Conservation (phyloP, 2,797 vertebrate genomes). For the Scolopax bukidnonensis region DNA sequence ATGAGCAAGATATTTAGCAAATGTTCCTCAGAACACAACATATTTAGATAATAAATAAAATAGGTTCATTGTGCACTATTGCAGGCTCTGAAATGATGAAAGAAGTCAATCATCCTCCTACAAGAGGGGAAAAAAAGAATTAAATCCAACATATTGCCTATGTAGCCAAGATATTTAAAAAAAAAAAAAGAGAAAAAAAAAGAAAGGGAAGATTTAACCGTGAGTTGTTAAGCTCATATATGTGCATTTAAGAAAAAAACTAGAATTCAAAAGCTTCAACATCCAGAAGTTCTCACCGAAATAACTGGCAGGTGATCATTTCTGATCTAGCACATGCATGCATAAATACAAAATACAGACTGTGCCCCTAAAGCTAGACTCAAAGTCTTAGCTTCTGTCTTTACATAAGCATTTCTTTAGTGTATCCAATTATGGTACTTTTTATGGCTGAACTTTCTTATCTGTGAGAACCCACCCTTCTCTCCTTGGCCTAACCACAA, state of each 20-base stretch:
- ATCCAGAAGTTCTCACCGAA: not conserved
- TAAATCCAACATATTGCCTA: not conserved
- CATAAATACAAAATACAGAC: conserved; percentile 11
- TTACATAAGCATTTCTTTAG: not conserved
- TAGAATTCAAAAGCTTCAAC: not conserved
- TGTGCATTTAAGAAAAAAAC: not conserved
- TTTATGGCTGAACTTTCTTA: not conserved
- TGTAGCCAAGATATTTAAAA: not conserved
- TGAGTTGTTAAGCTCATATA: not conserved
- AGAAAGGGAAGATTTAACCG: not conserved
- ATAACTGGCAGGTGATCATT: not conserved
- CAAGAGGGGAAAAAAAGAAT: rapidly evolving
- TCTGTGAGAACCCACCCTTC: not conserved
- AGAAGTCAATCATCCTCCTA: not conserved
- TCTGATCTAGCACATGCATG: not conserved
- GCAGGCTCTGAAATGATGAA: not conserved
- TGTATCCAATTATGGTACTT: not conserved
- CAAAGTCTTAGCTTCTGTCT: not conserved
- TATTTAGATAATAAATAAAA: not conserved
- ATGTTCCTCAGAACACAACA: not conserved
- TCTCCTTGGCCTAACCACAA: not conserved
- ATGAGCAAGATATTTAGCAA: not conserved
- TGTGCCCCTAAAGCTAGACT: not conserved
- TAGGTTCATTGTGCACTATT: not conserved
- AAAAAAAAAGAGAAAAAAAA: not conserved